A percentile compares a stretch with the other conserved stretches of the same genome.
These are phyloP conservation scores for Gallinago nigripennis DNA, from an alignment of 2,797 vertebrate species.

Conservation along the genomic window DNA sequence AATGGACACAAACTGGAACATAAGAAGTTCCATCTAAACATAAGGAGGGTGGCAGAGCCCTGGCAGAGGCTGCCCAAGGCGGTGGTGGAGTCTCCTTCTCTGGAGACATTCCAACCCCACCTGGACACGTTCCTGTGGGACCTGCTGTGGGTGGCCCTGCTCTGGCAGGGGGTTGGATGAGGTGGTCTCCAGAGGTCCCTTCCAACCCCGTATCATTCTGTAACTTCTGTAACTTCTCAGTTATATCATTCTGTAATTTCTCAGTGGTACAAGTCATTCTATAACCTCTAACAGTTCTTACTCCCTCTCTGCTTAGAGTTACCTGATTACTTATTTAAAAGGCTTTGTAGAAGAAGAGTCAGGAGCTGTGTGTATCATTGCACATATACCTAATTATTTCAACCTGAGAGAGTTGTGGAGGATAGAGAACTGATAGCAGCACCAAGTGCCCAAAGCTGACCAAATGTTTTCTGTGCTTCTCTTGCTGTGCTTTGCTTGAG, in stretches of 20 bases:
- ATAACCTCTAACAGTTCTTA: neutral
- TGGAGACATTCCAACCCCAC: too few relatives aligned
- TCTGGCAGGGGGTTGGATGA: too few relatives aligned
- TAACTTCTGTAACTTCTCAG: too few relatives aligned
- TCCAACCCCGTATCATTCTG: too few relatives aligned
- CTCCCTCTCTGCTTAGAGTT: neutral
- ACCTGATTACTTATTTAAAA: neutral
- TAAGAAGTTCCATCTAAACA: too few relatives aligned
- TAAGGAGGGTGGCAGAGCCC: too few relatives aligned
- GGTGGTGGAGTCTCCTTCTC: too few relatives aligned
- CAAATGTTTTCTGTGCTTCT: neutral
- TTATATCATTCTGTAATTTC: neutral
- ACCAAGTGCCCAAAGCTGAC: neutral
- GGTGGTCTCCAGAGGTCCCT: too few relatives aligned
- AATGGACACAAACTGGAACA: too few relatives aligned
- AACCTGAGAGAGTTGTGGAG: accelerated
- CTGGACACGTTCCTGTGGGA: too few relatives aligned
- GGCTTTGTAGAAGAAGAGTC: neutral
- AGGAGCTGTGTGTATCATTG: neutral
- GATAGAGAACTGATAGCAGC: neutral
- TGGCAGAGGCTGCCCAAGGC: too few relatives aligned
- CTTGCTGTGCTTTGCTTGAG: constrained; percentile 36
- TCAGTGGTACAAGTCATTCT: neutral
- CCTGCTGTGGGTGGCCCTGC: too few relatives aligned
- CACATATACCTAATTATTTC: neutral